phyloP scores from a whole-genome alignment of 2,888 invertebrate genomes.

The Oligia latruncula region DNA sequence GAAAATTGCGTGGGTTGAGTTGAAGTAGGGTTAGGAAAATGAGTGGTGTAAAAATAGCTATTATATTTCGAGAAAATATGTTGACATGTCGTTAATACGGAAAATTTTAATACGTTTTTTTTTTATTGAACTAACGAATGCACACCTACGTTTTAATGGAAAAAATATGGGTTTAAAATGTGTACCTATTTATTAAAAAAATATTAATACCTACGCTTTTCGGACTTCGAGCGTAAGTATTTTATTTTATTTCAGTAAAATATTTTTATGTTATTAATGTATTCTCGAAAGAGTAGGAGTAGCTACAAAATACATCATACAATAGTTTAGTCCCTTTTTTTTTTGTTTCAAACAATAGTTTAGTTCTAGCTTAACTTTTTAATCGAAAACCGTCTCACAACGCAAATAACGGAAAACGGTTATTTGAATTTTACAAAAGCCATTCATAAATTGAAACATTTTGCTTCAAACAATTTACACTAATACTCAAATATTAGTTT shows the following conservation, averaged over 20 bases:
- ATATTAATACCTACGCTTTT: background rate
- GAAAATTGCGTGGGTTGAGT: constrained; percentile 42
- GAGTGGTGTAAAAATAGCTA: constrained; percentile 17
- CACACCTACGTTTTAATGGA: background rate
- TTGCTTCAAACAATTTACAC: constrained; percentile 24
- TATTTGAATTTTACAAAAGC: constrained; percentile 1
- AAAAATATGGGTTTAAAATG: too few species aligned
- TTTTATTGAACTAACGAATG: background rate
- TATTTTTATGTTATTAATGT: background rate
- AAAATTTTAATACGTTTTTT: background rate
- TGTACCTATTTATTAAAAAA: background rate
- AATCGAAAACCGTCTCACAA: constrained; percentile 1
- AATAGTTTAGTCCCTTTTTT: too few species aligned
- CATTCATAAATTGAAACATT: constrained; percentile 1
- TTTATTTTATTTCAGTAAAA: background rate
- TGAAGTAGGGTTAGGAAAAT: constrained; percentile 26
- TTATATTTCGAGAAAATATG: constrained; percentile 15
- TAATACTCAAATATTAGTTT: constrained; percentile 49
- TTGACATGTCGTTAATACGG: background rate
- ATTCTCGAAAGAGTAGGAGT: background rate
- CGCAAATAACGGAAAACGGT: background rate
- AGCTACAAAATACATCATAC: background rate
- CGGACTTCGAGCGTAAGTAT: too few species aligned
- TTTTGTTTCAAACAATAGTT: background rate
- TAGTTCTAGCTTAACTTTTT: background rate